Evolutionary conservation across 2,113 vertebrate genomes (phyloP), one percentile per base, ranked within the genome.

Genomic region (Amphiprion percula): DNA sequence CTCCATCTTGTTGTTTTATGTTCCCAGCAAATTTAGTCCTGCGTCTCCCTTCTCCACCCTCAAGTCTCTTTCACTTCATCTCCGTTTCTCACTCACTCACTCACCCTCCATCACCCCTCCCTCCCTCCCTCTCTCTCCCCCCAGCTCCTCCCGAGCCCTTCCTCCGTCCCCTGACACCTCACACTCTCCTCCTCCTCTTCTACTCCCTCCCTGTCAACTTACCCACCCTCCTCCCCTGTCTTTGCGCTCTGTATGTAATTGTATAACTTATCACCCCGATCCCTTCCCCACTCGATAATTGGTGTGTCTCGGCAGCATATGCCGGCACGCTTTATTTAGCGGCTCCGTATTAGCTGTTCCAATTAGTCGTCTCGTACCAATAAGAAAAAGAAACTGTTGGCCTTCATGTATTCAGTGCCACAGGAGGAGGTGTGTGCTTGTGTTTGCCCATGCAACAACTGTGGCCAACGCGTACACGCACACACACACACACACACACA

Each of bases 1-100:
- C 88, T 94, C 91, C 89, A 87, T 90, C 89, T 90, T 91, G 83
- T 86, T 90, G 87, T 89, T 88, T 91, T 91, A 88, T 85, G 86
- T 90, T 90, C 85, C 90, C 26, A 50, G 83, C 83, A 91, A 90
- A 93, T 92, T 85, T 90, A 90, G 89, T 92, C 91, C 83, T 78
- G 79, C 72, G 71, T 89, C 84, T 91, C 82, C 68, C 80, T 80
- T 84, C 89, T 91, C 83, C 87, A 83, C 87, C 87, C 88, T 90
- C 86, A 87, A 89, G 86, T 88, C 80, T 82, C 83, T 88, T 90
- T 84, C 80, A 81, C 83, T 91, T 85, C 76, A 73, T 90, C 90
- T 82, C 83, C 72, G 74, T 83, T 71, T 80, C 77, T 80, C 26
- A 26, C 84, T 87, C 74, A 44, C 77, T n/a, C 50, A 41, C 79